A percentile compares a stretch with the other conserved stretches of the same genome.
Evolutionary conservation across 2,888 invertebrate species (phyloP).

Genomic region (Lepidocyrtinus sp.): DNA sequence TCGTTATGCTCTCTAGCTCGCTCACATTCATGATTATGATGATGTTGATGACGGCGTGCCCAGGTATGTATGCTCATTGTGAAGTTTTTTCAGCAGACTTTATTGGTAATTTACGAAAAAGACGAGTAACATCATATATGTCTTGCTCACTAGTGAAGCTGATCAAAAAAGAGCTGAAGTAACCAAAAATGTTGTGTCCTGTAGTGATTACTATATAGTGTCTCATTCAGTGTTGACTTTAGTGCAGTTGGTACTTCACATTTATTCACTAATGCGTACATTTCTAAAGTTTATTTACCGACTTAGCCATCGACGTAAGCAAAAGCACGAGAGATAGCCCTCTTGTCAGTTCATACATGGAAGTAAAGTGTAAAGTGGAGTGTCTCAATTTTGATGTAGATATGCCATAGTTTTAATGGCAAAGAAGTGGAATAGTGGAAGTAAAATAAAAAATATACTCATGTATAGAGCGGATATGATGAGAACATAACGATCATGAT

Average conservation of each 20-base stretch:
- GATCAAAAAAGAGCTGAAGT: too few species aligned
- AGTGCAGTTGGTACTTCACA: conserved; percentile 18
- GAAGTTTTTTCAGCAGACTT: conserved; percentile 8
- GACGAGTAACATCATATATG: neutral
- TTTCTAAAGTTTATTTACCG: conserved; percentile 18
- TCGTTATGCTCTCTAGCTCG: neutral
- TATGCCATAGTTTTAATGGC: neutral
- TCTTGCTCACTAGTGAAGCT: neutral
- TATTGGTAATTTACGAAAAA: conserved; percentile 8
- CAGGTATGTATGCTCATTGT: conserved; percentile 15
- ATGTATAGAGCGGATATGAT: conserved; percentile 35
- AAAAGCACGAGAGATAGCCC: conserved; percentile 16
- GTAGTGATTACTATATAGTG: neutral
- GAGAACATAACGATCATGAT: conserved; percentile 10
- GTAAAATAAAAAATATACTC: neutral
- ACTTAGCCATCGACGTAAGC: conserved; percentile 10
- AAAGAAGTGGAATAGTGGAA: conserved; percentile 12
- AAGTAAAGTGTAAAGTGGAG: conserved; percentile 18
- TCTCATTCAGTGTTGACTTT: conserved; percentile 4
- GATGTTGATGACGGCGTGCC: conserved; percentile 15
- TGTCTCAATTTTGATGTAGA: conserved; percentile 5
- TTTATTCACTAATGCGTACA: conserved; percentile 9
- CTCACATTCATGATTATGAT: conserved; percentile 9
- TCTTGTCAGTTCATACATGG: conserved; percentile 18
- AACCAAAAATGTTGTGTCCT: conserved; percentile 18